These are phyloP conservation scores for Thecocarcelia acutangulata DNA, from an alignment of 2,888 invertebrate species.

Conservation along the genomic window DNA sequence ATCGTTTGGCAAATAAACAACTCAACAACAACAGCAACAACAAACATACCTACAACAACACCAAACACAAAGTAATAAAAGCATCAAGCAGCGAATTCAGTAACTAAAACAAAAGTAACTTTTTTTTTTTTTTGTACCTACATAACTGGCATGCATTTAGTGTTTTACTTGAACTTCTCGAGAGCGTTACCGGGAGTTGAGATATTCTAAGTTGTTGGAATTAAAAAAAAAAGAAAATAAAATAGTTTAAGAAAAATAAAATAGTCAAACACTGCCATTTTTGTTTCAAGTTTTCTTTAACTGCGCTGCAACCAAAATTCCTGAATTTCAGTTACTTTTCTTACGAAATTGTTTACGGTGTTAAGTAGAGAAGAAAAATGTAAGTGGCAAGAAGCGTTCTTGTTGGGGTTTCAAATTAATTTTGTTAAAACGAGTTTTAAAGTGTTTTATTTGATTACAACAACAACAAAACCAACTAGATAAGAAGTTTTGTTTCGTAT, in stretches of 20 bases:
- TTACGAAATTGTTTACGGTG: neutral
- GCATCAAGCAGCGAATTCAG: conserved; percentile 32
- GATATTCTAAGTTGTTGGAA: conserved; percentile 7
- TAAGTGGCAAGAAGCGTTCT: conserved; percentile 17
- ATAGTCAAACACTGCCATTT: conserved; percentile 50
- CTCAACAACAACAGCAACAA: neutral
- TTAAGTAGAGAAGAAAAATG: neutral
- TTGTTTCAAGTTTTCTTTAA: conserved; percentile 15
- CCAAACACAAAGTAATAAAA: conserved; percentile 12
- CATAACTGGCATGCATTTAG: conserved; percentile 41
- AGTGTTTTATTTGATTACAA: conserved; percentile 1
- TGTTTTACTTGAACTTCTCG: conserved; percentile 51
- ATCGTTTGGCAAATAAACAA: conserved; percentile 19
- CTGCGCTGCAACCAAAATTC: neutral
- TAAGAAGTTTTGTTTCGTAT: conserved; percentile 10
- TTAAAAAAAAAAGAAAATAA: neutral
- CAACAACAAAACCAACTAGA: conserved; percentile 1
- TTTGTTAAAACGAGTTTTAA: conserved; percentile 17
- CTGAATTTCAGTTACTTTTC: conserved; percentile 2
- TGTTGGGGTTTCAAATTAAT: neutral
- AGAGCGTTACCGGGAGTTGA: conserved; percentile 12
- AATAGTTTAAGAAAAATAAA: neutral
- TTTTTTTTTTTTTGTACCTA: no score
- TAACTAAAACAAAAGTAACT: conserved; percentile 27
- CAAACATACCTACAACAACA: conserved; percentile 1